phyloP scores from a whole-genome alignment of 2,113 vertebrate species.

The Antennarius striatus region DNA sequence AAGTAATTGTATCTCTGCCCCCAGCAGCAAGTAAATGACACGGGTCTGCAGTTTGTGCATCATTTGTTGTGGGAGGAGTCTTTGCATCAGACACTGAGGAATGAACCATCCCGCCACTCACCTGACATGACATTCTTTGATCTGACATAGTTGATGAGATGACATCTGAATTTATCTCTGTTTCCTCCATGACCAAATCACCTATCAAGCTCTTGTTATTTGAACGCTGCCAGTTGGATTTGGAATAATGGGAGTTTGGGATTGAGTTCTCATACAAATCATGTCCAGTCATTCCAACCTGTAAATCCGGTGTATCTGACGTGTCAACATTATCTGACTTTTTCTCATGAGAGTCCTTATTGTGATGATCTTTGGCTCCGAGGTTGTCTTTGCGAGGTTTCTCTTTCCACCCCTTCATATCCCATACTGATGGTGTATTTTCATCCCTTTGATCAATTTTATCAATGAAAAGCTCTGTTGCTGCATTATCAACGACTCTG shows the following conservation, averaged over 20 bases:
- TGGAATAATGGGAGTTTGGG: conserved; percentile 17
- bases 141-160: conserved; percentile 34
- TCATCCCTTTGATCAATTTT: conserved; percentile 5
- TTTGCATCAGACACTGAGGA: conserved; percentile 9
- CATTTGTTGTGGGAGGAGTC: conserved; percentile 6
- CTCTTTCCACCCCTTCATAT: conserved; percentile 1
- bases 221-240: conserved; percentile 16
- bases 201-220: conserved; percentile 12
- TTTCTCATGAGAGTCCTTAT: conserved; percentile 3
- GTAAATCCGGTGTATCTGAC: conserved; percentile 16
- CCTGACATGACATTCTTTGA: conserved; percentile 37
- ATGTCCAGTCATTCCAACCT: conserved; percentile 6
- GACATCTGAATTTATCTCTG: conserved; percentile 6
- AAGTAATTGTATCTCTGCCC: conserved; percentile 12
- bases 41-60: conserved; percentile 9
- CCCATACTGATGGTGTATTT: background rate
- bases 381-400: conserved; percentile 6
- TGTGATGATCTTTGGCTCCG: background rate
- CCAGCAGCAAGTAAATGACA: background rate
- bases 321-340: conserved; percentile 4
- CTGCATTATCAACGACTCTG: background rate
- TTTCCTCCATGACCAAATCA: conserved; percentile 6
- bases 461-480: background rate
- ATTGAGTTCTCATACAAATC: conserved; percentile 2
- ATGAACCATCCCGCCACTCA: conserved; percentile 14